Evolutionary conservation across 2,888 invertebrate genomes (phyloP), one percentile per base, ranked within the genome.

Genomic region (Lithodes maja): DNA sequence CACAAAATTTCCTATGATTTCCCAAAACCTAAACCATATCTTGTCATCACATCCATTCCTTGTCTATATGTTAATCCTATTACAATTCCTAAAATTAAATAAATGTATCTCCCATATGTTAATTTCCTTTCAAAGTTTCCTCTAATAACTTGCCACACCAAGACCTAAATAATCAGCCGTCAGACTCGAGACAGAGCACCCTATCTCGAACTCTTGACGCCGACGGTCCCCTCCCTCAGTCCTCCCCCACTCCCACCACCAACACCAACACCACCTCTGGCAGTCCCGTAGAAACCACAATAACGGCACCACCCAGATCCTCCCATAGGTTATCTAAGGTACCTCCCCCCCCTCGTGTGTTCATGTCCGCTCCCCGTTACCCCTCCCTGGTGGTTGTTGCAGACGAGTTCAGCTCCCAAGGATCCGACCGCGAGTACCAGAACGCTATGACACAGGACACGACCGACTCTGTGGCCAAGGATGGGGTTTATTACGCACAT

Each of bases 371-470:
- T 50, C 82, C 87, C 88, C 91, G 91, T 91, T 91, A 89, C 90
- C 92, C 90, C 79, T 91, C 91, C 91, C 91, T 90, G 9, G 85
- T 88, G 85, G 55, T 87, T 83, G 85, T 92, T 90, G 3, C 94
- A 96, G 97, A 97, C 94, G 97, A 97, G 93, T 97, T 97, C 93
- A 97, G 96, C 87, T 97, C 96, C 81, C 96, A 96, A 94, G 96
- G 96, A 92, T 96, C 93, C 79, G 92, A 92, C 82, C 92, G 92
- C 75, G 93, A 93, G 69, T 92, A 93, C 90, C 92, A 92, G 68
- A 87, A 79, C 53, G 92, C 92, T 78, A 92, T 92, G 77, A 92
- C 92, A 50, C 84, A 90, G n/a, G 85, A 90, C 55, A 88, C 86
- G 75, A 55, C 78, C n/a, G 88, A 89, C 17, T 79, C 85, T 3